phyloP scores from a whole-genome alignment of 2,888 invertebrate species.

The Tipula unca region DNA sequence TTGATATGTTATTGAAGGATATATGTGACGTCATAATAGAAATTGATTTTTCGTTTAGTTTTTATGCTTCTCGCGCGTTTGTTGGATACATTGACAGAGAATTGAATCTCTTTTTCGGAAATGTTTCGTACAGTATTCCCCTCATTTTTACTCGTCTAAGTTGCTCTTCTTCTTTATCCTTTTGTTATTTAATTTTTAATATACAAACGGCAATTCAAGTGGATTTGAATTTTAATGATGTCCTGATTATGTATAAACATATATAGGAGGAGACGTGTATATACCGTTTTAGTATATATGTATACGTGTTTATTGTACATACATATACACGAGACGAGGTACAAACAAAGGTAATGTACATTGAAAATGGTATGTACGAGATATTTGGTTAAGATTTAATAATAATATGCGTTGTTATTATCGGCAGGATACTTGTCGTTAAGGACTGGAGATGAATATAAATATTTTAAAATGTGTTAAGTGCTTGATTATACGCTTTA shows the following conservation, averaged over 20 bases:
- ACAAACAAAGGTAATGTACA: not conserved
- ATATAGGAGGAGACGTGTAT: not conserved
- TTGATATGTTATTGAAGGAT: not conserved
- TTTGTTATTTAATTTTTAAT: not conserved
- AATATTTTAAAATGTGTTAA: not conserved
- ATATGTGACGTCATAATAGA: not conserved
- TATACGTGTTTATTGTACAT: not conserved
- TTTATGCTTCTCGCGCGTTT: not conserved
- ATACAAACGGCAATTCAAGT: not conserved
- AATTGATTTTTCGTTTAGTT: not conserved
- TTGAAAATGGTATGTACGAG: not conserved
- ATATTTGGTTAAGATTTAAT: not conserved
- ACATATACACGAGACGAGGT: not conserved
- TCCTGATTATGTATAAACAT: not conserved
- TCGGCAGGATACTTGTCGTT: not conserved
- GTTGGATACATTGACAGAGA: not conserved
- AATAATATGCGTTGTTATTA: not conserved
- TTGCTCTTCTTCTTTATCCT: not conserved
- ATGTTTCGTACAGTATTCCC: not conserved
- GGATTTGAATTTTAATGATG: not conserved
- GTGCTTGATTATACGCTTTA: not conserved
- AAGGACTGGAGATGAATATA: not conserved
- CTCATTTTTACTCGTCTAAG: not conserved
- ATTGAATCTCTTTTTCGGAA: not conserved
- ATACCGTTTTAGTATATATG: not conserved